Evolutionary conservation across 2,797 vertebrate species (phyloP).

Genomic region (Cryptoblepharus egeriae): DNA sequence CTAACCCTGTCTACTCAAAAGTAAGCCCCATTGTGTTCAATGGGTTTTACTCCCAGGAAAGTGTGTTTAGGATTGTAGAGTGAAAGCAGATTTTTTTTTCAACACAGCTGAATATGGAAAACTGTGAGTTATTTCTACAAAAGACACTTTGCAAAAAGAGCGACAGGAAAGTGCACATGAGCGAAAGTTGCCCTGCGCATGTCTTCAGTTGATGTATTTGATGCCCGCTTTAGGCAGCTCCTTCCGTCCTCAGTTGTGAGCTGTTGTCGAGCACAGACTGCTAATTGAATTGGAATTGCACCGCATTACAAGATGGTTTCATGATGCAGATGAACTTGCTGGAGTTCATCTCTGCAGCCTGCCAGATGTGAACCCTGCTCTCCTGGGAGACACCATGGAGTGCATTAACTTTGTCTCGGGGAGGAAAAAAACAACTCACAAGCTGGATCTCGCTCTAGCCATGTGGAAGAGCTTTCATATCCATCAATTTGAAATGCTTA

Average conservation of each 20-base stretch:
- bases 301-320: background rate
- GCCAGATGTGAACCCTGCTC: background rate
- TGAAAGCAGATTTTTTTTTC: background rate
- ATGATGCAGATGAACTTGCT: slow-evolving; percentile 22
- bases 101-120: background rate
- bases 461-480: slow-evolving; percentile 19
- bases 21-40: no score
- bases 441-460: background rate
- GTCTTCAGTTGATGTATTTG: slow-evolving; percentile 13
- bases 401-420: background rate
- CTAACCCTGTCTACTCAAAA: no score
- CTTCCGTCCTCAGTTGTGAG: slow-evolving; percentile 3
- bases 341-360: slow-evolving; percentile 20
- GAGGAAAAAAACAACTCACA: background rate
- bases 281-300: slow-evolving; percentile 41
- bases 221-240: background rate
- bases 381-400: slow-evolving; percentile 25
- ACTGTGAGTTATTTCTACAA: background rate
- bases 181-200: background rate
- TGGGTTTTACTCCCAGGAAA: no score
- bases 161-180: slow-evolving; percentile 19
- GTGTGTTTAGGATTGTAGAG: no score
- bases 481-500: slow-evolving; percentile 9
- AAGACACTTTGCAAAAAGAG: background rate
- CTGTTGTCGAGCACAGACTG: slow-evolving; percentile 3